phyloP scores from a whole-genome alignment of 2,797 vertebrate genomes.

The Tinamus major region DNA sequence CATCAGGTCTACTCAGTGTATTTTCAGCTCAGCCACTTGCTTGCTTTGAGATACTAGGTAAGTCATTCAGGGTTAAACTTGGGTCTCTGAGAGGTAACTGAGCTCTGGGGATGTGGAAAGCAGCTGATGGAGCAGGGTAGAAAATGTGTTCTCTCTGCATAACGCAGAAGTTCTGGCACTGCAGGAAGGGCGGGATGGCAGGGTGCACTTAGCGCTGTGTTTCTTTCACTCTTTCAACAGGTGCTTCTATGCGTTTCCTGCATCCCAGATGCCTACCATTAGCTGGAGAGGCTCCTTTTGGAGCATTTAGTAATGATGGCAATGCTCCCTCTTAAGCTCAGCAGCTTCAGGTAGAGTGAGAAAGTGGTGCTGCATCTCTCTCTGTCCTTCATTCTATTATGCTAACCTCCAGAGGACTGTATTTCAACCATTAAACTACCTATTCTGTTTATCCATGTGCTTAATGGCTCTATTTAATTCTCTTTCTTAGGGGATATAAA shows the following conservation, averaged over 20 bases:
- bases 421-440: constrained; percentile 23
- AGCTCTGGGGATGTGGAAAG: neutral
- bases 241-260: neutral
- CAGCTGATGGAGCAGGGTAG: neutral
- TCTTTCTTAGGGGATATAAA: neutral
- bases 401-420: neutral
- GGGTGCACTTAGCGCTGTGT: neutral
- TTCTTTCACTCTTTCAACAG: constrained; percentile 11
- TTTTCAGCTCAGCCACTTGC: neutral
- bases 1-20: neutral
- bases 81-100: neutral
- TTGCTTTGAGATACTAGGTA: constrained; percentile 8
- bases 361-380: neutral
- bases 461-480: neutral
- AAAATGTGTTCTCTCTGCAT: neutral
- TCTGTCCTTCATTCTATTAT: neutral
- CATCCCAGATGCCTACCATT: neutral
- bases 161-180: neutral
- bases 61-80: constrained; percentile 30
- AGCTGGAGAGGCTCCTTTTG: neutral
- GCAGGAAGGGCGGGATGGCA: neutral
- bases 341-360: neutral
- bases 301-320: neutral
- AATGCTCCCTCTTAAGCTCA: neutral
- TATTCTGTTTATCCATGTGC: neutral